phyloP scores from a whole-genome alignment of 2,797 vertebrate species.

The Eremophila alpestris region DNA sequence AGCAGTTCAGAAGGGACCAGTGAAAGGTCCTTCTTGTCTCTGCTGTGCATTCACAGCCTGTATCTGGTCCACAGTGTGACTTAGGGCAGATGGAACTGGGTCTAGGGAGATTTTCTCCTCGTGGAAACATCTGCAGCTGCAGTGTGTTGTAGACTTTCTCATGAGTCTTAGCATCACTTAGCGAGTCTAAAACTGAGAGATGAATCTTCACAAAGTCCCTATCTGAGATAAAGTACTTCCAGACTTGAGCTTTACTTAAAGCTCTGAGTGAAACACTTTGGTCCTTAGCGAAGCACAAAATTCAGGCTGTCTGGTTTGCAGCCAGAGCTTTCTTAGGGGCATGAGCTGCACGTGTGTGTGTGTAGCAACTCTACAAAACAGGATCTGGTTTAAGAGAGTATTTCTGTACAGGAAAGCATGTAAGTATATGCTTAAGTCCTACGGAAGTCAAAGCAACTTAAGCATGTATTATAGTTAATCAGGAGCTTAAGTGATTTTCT shows the following conservation, averaged over 20 bases:
- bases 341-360: background rate
- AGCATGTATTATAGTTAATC: conserved; percentile 30
- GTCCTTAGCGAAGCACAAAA: background rate
- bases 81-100: background rate
- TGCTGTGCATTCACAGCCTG: background rate
- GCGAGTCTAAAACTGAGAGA: background rate
- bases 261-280: background rate
- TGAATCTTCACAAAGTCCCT: background rate
- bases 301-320: background rate
- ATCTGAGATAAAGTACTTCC: background rate
- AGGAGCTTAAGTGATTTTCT: conserved; percentile 34
- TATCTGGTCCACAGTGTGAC: background rate
- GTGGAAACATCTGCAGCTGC: background rate
- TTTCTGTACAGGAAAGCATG: background rate
- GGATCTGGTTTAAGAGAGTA: conserved; percentile 22
- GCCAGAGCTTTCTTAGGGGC: background rate
- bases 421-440: conserved; percentile 5
- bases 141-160: background rate
- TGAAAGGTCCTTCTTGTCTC: background rate
- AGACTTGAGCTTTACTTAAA: background rate
- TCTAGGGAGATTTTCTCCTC: background rate
- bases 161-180: background rate
- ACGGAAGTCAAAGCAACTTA: conserved; percentile 27
- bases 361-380: background rate
- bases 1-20: background rate